These are phyloP conservation scores for Choreutis nemorana DNA, from an alignment of 2,888 invertebrate genomes.

Conservation along the genomic window DNA sequence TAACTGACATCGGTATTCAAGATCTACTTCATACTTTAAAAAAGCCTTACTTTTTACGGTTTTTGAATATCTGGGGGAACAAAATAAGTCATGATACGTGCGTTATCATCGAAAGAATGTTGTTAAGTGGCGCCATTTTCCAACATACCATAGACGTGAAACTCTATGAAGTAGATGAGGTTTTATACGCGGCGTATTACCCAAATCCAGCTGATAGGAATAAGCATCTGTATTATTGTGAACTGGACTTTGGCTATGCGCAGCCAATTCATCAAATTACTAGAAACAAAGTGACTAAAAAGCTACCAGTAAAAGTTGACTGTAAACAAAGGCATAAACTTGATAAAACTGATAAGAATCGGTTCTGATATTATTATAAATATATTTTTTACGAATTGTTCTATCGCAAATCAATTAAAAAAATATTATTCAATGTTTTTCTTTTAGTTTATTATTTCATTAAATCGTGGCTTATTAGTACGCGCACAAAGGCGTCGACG, in stretches of 20 bases:
- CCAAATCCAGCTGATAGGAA: constrained; percentile 51
- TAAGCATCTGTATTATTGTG: constrained; percentile 64
- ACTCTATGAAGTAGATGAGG: constrained; percentile 37
- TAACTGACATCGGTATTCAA: constrained; percentile 58
- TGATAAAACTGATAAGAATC: constrained; percentile 30
- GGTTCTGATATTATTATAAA: constrained; percentile 17
- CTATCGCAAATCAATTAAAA: no score
- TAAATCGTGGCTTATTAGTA: no score
- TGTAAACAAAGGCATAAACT: constrained; percentile 38
- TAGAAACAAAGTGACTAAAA: constrained; percentile 27
- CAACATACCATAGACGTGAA: constrained; percentile 44
- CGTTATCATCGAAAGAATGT: constrained; percentile 39
- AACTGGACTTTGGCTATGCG: constrained; percentile 46
- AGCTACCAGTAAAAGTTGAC: constrained; percentile 30
- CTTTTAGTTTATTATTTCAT: no score
- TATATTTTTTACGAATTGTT: neutral
- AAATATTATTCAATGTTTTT: no score
- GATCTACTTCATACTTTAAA: constrained; percentile 64
- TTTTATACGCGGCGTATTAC: constrained; percentile 39
- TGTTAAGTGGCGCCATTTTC: constrained; percentile 32
- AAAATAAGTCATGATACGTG: constrained; percentile 43
- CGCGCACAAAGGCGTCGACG: no score
- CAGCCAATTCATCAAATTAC: constrained; percentile 45
- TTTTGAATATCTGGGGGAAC: constrained; percentile 53
- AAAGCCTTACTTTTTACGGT: constrained; percentile 47